Percentiles rank a stretch among this genome's conserved stretches.
phyloP scores from a whole-genome alignment of 2,113 vertebrate genomes.

The Cinclus mexicanus region DNA sequence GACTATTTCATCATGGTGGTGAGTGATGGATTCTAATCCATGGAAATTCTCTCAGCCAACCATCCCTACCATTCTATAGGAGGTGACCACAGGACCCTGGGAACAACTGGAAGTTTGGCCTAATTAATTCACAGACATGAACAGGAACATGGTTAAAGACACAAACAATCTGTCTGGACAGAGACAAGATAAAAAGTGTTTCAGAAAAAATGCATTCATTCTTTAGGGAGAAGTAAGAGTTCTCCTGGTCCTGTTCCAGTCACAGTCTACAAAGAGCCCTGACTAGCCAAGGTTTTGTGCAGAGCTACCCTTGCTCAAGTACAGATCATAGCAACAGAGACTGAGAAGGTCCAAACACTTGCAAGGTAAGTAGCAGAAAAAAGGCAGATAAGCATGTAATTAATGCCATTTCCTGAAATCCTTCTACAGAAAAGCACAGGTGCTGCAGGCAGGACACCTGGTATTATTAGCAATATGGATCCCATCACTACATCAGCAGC shows the following conservation, averaged over 20 bases:
- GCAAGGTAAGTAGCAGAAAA: neutral
- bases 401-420: neutral
- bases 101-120: neutral
- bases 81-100: neutral
- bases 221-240: neutral
- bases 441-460: neutral
- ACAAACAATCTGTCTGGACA: neutral
- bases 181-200: neutral
- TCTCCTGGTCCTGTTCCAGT: neutral
- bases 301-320: neutral
- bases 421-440: neutral
- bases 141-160: neutral
- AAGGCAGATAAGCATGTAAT: neutral
- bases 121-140: neutral
- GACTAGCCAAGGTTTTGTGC: neutral
- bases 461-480: neutral
- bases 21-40: neutral
- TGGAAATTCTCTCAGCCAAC: neutral
- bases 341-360: neutral
- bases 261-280: neutral
- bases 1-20: neutral
- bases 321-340: neutral
- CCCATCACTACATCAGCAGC: neutral
- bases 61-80: neutral
- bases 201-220: neutral